Conservation (phyloP, 2,888 invertebrate species). For the Melipona bicolor region DNA sequence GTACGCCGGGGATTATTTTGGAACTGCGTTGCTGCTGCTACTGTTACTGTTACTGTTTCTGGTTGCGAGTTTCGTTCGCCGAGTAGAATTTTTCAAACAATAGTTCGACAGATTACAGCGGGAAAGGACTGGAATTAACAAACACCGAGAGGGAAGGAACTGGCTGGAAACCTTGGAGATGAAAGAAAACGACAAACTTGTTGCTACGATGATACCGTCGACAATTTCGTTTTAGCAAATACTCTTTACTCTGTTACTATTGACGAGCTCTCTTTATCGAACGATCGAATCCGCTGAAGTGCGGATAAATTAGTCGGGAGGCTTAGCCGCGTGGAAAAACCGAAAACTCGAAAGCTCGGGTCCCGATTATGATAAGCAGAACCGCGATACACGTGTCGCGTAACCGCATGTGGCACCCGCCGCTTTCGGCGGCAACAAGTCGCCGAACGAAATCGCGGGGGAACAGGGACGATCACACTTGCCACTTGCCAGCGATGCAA, state of each 20-base stretch:
- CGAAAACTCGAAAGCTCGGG: too few species aligned
- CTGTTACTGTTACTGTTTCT: conserved; percentile 15
- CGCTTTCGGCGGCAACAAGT: not conserved
- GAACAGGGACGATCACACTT: not conserved
- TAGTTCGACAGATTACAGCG: too few species aligned
- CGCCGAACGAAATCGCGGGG: not conserved
- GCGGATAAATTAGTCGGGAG: too few species aligned
- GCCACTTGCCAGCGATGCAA: not conserved
- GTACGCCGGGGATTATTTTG: conserved; percentile 52
- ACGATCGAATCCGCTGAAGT: too few species aligned
- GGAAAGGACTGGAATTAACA: too few species aligned
- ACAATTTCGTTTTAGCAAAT: too few species aligned
- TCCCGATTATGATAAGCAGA: conserved; percentile 1
- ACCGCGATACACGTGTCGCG: not conserved
- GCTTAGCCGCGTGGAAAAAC: not conserved
- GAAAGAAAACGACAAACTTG: too few species aligned
- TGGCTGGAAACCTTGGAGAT: too few species aligned
- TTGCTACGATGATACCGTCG: too few species aligned
- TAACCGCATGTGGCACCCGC: not conserved
- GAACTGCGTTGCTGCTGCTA: conserved; percentile 17
- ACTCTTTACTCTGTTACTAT: too few species aligned
- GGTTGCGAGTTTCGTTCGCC: not conserved
- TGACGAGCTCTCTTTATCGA: too few species aligned
- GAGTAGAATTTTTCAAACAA: conserved; percentile 10
- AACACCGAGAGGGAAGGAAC: too few species aligned